Evolutionary conservation across 2,113 vertebrate genomes (phyloP).

Genomic region (Aegotheles bennettii): DNA sequence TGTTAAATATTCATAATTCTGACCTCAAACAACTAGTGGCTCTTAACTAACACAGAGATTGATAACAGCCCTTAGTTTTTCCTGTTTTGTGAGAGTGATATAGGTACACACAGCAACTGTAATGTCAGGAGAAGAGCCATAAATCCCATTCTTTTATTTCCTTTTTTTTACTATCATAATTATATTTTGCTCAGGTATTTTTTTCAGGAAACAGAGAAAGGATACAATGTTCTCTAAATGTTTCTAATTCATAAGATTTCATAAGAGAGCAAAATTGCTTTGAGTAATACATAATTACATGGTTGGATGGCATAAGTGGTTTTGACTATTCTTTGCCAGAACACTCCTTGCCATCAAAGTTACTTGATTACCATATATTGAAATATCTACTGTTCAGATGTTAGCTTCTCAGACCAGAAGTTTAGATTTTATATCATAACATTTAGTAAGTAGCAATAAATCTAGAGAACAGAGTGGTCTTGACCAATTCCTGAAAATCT

Average conservation of each 20-base stretch:
- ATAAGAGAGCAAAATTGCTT: neutral
- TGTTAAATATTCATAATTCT: slow-evolving; percentile 43
- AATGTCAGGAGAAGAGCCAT: neutral
- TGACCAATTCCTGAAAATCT: neutral
- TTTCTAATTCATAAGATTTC: neutral
- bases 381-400: neutral
- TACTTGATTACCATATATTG: neutral
- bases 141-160: neutral
- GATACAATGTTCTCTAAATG: neutral
- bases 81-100: neutral
- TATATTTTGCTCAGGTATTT: neutral
- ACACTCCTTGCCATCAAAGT: neutral
- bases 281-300: neutral
- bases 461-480: neutral
- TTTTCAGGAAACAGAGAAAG: neutral
- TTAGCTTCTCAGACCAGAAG: neutral
- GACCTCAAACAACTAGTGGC: neutral
- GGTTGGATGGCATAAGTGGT: neutral
- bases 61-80: neutral
- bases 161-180: neutral
- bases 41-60: neutral
- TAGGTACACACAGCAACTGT: neutral
- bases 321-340: neutral
- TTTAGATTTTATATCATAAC: neutral
- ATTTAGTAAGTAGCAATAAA: neutral